phyloP scores from a whole-genome alignment of 2,113 vertebrate species.

The Carlito syrichta region DNA sequence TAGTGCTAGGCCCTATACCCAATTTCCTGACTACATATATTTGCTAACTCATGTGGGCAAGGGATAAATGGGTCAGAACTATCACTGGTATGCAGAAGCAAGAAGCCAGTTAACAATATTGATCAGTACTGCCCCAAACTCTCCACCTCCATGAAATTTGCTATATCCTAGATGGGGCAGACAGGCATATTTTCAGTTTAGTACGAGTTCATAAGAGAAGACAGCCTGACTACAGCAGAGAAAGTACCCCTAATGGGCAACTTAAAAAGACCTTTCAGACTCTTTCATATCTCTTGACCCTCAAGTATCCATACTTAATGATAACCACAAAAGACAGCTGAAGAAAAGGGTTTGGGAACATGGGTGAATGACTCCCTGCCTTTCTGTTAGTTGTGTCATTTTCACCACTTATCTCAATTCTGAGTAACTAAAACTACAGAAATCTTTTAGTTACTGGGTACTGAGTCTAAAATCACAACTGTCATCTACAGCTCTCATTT shows the following conservation, averaged over 20 bases:
- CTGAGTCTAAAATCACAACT: neutral
- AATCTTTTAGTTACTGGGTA: neutral
- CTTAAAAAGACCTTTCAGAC: neutral
- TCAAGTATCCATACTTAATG: neutral
- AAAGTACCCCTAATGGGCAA: neutral
- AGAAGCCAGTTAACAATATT: neutral
- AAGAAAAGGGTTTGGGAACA: neutral
- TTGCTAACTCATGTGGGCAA: neutral
- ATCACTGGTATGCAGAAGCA: neutral
- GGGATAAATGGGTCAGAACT: neutral
- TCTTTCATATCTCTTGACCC: neutral
- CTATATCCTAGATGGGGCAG: neutral
- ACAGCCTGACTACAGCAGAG: neutral
- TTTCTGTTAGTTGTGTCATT: neutral
- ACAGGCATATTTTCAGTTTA: neutral
- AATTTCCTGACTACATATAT: constrained; percentile 2
- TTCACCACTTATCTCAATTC: neutral
- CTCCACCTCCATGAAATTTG: neutral
- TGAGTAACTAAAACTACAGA: neutral
- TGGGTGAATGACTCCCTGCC: neutral
- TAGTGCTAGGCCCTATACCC: neutral
- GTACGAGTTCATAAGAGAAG: neutral
- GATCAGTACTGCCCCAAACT: neutral
- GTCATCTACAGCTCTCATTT: neutral
- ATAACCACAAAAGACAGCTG: neutral